phyloP scores from a whole-genome alignment of 2,888 invertebrate genomes.

The Amiota communis region DNA sequence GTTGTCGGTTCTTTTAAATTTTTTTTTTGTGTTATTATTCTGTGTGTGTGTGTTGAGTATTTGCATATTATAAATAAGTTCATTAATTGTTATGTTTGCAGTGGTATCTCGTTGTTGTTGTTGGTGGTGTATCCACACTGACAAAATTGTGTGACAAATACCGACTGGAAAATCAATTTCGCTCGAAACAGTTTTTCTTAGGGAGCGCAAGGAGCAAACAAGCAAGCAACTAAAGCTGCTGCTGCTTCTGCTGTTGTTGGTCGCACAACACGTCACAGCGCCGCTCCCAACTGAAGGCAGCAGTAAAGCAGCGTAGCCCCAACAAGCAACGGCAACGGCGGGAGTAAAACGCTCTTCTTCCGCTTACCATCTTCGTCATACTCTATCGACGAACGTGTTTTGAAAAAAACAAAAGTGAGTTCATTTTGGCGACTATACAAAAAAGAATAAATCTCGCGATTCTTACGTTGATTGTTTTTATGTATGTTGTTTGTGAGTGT shows the following conservation, averaged over 20 bases:
- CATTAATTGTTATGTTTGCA: conserved; percentile 25
- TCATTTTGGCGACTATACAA: conserved; percentile 35
- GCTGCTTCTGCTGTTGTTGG: background rate
- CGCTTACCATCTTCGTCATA: background rate
- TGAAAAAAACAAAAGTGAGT: conserved; percentile 57
- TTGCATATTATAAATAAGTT: conserved; percentile 21
- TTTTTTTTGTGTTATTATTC: background rate
- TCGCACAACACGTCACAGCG: background rate
- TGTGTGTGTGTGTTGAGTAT: conserved; percentile 36
- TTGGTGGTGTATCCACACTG: background rate
- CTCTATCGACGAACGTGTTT: conserved; percentile 52
- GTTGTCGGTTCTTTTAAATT: background rate
- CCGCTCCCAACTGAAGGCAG: conserved; percentile 29
- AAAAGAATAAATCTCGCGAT: no score
- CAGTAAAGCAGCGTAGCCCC: conserved; percentile 20
- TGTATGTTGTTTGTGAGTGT: background rate
- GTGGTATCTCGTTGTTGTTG: background rate
- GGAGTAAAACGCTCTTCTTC: background rate
- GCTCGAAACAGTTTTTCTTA: conserved; percentile 56
- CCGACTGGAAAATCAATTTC: conserved; percentile 67
- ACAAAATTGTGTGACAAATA: conserved; percentile 16
- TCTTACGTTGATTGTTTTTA: no score
- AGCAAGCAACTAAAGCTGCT: no score
- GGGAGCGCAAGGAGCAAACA: conserved; percentile 36
- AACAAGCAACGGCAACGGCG: conserved; percentile 11